Evolutionary conservation across 92 coral and sea anemone genomes (phyloP).

Genomic region (Porites divaricata): DNA sequence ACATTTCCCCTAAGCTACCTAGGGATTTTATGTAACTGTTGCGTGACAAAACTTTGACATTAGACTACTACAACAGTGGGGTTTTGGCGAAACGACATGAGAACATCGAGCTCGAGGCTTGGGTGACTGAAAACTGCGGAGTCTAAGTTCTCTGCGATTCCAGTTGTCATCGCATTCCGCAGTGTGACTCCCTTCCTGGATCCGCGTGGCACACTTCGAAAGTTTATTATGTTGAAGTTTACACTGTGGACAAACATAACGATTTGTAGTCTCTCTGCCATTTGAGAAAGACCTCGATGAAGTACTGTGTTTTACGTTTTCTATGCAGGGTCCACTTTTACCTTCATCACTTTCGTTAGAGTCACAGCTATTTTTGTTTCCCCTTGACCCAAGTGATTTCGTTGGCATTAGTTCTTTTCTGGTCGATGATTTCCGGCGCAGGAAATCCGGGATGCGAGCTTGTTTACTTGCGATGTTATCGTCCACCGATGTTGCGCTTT

Average conservation of each 20-base stretch:
- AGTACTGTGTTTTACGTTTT: slow-evolving; percentile 43
- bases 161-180: slow-evolving; percentile 42
- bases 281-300: slow-evolving; percentile 62
- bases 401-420: slow-evolving; percentile 33
- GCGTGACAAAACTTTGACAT: slow-evolving; percentile 71
- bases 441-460: slow-evolving; percentile 49
- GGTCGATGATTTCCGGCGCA: slow-evolving; percentile 33
- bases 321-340: slow-evolving; percentile 5
- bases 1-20: not conserved
- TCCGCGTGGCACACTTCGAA: slow-evolving; percentile 3
- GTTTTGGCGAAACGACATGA: slow-evolving; percentile 40
- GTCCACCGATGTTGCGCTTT: slow-evolving; percentile 13
- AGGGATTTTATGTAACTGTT: slow-evolving; percentile 45
- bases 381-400: slow-evolving; percentile 19
- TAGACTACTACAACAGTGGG: slow-evolving; percentile 62
- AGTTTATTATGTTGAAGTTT: slow-evolving; percentile 67
- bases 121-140: slow-evolving; percentile 65
- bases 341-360: slow-evolving; percentile 34
- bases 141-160: slow-evolving; percentile 55
- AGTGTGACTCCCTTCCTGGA: slow-evolving; percentile 10
- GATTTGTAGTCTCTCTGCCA: slow-evolving; percentile 31
- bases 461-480: slow-evolving; percentile 37
- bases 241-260: slow-evolving; percentile 60
- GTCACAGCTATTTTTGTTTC: slow-evolving; percentile 4
- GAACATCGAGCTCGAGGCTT: slow-evolving; percentile 46